Evolutionary conservation across 2,797 vertebrate genomes (phyloP).

Genomic region (Acanthurus lineatus): DNA sequence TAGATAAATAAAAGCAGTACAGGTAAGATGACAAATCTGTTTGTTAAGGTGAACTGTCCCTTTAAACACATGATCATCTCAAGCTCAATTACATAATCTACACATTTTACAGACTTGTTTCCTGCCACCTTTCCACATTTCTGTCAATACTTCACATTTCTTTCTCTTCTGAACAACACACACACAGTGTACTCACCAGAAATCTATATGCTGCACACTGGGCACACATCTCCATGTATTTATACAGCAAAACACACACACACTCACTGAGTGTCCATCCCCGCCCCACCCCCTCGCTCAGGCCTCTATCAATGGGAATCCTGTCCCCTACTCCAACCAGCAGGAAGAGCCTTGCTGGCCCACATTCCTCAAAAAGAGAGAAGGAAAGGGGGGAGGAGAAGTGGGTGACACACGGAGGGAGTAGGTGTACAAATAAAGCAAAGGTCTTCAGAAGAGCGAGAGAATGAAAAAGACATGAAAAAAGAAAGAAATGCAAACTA

Average conservation of each 20-base stretch:
- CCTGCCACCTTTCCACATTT: constrained; percentile 31
- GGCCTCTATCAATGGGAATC: constrained; percentile 87
- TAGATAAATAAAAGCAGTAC: too few relatives aligned
- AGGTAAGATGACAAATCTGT: too few relatives aligned
- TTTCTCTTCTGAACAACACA: constrained; percentile 52
- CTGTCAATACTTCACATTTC: constrained; percentile 37
- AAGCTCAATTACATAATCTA: constrained; percentile 22
- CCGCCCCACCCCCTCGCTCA: constrained; percentile 71
- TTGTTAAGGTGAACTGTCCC: too few relatives aligned
- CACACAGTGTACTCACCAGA: constrained; percentile 73
- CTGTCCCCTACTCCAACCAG: constrained; percentile 81
- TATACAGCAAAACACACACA: constrained; percentile 65
- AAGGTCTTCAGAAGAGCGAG: constrained; percentile 30
- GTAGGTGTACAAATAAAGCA: constrained; percentile 35
- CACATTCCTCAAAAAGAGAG: constrained; percentile 82
- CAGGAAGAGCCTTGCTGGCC: constrained; percentile 82
- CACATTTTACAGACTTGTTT: constrained; percentile 26
- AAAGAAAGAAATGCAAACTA: neutral
- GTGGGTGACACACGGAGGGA: constrained; percentile 54
- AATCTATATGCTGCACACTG: constrained; percentile 73
- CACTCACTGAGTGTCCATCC: constrained; percentile 69
- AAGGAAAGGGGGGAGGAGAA: constrained; percentile 59
- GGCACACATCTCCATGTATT: constrained; percentile 70
- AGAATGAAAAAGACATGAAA: constrained; percentile 5
- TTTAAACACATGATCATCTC: constrained; percentile 7